Base-by-base conservation (phyloP, 2,113 vertebrate species). In the Grantiella picta region DNA sequence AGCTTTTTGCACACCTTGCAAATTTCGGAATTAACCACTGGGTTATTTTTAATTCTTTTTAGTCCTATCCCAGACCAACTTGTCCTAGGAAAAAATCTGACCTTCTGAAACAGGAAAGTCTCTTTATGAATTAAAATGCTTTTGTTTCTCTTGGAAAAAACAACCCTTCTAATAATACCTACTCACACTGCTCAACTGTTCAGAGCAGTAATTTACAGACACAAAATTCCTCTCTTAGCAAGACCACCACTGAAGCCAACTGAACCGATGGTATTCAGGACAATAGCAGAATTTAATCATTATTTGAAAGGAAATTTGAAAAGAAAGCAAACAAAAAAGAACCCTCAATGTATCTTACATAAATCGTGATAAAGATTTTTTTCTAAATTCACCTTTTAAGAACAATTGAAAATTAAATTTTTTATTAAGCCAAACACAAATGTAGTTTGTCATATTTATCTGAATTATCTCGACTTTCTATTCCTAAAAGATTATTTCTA, bases 341-440 rank as follows among this genome's bases (percentile, higher is more conserved):
- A 1, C 0, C 0, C 4, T 19, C 5, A 22, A 23, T 10, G 3
- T 44, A 63, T 79, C 54, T 86, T 73, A 40, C 15, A 57, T 5
- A 45, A 72, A 19, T 36, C 36, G 44, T 28, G 3, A n/a, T 49
- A 79, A 66, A 57, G 7, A 36, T n/a, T n/a, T 1, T 78, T 91
- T 90, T 61, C 27, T 61, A 88, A 87, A 68, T 29, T 5, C 4
- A 29, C 23, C 2, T 45, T 68, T 61, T 77, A 83, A 83, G 29
- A 77, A 35, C 10, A 64, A 56, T 27, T 0, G 1, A 66, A 60
- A 77, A 45, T 16, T 23, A n/a, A 83, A 15, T 52, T 4, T 6
- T 82, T 90, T 94, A 56, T 68, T 56, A 86, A 92, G 53, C 6
- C 6, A 89, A 92, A 36, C 2, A 35, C 16, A 72, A 42, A 13